Evolutionary conservation across 2,797 vertebrate species (phyloP).

Genomic region (Gila robusta): DNA sequence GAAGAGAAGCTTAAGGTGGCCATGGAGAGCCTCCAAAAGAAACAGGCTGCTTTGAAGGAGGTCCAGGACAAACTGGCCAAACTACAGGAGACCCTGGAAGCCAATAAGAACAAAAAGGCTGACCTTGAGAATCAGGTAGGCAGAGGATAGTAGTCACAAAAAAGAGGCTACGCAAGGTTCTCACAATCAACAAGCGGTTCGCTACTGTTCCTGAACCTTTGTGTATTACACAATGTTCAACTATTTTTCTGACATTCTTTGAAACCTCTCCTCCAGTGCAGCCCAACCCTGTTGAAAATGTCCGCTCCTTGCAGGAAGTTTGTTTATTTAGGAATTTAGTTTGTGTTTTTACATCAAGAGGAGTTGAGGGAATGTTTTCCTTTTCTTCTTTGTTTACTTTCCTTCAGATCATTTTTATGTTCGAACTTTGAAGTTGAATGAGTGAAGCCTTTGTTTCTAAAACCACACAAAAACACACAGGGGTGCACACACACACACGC

Average conservation of each 20-base stretch:
- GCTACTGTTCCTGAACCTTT: neutral
- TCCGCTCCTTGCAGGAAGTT: constrained; percentile 42
- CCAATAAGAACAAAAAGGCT: constrained; percentile 88
- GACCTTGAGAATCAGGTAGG: constrained; percentile 88
- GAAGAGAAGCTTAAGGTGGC: constrained; percentile 85
- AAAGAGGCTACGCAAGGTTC: neutral
- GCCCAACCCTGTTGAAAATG: constrained; percentile 18
- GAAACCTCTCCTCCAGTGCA: neutral
- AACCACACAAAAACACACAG: constrained; percentile 43
- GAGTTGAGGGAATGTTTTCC: constrained; percentile 36
- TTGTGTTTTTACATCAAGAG: constrained; percentile 57
- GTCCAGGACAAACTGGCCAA: constrained; percentile 85
- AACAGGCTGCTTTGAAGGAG: constrained; percentile 85
- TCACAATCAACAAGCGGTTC: neutral
- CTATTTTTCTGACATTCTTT: constrained; percentile 21
- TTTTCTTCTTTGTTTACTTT: constrained; percentile 56
- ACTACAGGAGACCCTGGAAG: constrained; percentile 82
- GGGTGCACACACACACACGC: constrained; percentile 29
- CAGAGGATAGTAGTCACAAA: neutral
- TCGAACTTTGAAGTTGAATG: constrained; percentile 58
- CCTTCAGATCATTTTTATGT: constrained; percentile 51
- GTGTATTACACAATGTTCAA: neutral
- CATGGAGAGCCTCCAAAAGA: constrained; percentile 84
- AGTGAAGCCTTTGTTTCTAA: constrained; percentile 56
- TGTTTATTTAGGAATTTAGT: constrained; percentile 57